phyloP scores from a whole-genome alignment of 2,797 vertebrate species.

The Pyrocephalus nanus region DNA sequence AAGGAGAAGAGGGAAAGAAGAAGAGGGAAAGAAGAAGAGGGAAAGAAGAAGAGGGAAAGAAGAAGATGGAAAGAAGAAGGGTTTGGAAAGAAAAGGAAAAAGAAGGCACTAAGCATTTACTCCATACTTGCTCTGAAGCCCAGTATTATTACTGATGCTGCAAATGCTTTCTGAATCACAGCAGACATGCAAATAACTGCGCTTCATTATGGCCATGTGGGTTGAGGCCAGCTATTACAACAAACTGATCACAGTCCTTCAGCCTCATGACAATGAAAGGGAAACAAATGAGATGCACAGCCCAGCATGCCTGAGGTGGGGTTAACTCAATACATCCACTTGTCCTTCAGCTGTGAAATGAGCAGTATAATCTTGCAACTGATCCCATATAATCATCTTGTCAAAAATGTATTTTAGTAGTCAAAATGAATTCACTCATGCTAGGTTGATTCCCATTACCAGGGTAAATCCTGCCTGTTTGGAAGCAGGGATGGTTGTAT shows the following conservation, averaged over 20 bases:
- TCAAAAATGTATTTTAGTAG: conserved; percentile 51
- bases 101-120: neutral
- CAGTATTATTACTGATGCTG: neutral
- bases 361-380: conserved; percentile 44
- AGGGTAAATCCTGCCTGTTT: neutral
- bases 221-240: neutral
- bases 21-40: neutral
- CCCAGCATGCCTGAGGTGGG: neutral
- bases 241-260: neutral
- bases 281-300: neutral
- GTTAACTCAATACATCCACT: conserved; percentile 5
- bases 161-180: neutral
- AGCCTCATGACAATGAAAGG: neutral
- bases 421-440: conserved; percentile 59
- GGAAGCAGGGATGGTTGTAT: neutral
- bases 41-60: neutral
- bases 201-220: neutral
- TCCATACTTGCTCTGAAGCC: conserved; percentile 4
- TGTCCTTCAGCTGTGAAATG: conserved; percentile 53
- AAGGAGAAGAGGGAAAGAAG: neutral
- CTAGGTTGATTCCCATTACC: conserved; percentile 41
- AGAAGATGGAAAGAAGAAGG: neutral
- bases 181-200: neutral
- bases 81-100: neutral
- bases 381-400: conserved; percentile 46